A percentile compares a stretch with the other conserved stretches of the same genome.
Evolutionary conservation across 2,888 invertebrate genomes (phyloP).

Genomic region (Platerodrilus igneus): DNA sequence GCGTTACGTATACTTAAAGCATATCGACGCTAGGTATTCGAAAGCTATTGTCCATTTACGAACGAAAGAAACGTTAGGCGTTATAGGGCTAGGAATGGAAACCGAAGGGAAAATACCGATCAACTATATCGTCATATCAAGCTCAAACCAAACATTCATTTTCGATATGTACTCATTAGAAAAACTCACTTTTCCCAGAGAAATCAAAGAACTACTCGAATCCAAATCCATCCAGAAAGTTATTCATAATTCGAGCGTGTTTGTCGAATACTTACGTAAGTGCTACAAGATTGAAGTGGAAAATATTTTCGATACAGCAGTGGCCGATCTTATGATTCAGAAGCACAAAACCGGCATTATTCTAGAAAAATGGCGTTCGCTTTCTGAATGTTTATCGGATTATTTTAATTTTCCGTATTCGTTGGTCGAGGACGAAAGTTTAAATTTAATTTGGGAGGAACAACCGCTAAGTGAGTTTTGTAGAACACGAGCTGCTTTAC

Average conservation of each 20-base stretch:
- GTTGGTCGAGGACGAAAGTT: constrained; percentile 13
- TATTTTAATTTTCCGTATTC: constrained; percentile 27
- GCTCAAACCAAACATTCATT: constrained; percentile 28
- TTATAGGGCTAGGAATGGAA: constrained; percentile 18
- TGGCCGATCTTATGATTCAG: constrained; percentile 14
- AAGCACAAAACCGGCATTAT: constrained; percentile 2
- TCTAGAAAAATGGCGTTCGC: constrained; percentile 6
- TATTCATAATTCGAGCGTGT: constrained; percentile 22
- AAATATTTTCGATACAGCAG: constrained; percentile 31
- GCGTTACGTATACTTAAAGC: constrained; percentile 23
- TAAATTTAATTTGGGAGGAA: constrained; percentile 15
- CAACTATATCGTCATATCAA: constrained; percentile 21
- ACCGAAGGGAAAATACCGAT: constrained; percentile 15
- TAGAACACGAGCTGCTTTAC: constrained; percentile 20
- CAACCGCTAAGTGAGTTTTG: constrained; percentile 22
- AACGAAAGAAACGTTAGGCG: constrained; percentile 24
- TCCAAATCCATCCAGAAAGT: constrained; percentile 22
- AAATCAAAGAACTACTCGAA: constrained; percentile 23
- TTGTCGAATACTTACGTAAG: constrained; percentile 20
- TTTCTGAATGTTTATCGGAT: constrained; percentile 18
- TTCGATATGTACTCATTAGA: constrained; percentile 23
- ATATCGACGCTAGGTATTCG: constrained; percentile 21
- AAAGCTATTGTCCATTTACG: constrained; percentile 20
- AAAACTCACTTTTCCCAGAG: constrained; percentile 16
- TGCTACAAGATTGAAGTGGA: constrained; percentile 21